Evolutionary conservation across 2,113 vertebrate species (phyloP).

Genomic region (Sinocyclocheilus anophthalmus): DNA sequence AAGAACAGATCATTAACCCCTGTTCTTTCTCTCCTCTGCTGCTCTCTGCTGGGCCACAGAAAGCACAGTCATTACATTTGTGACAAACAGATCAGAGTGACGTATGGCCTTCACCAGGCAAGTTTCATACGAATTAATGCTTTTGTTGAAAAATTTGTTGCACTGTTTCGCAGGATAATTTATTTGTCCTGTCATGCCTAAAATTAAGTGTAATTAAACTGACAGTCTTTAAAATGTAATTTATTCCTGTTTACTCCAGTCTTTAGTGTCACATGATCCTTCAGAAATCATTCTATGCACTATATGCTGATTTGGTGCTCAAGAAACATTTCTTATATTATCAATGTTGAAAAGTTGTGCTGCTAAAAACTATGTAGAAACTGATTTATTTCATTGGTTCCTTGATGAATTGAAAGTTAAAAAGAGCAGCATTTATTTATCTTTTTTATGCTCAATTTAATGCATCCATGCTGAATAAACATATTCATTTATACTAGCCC

Average conservation of each 20-base stretch:
- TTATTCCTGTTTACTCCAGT: not conserved
- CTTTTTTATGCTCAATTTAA: not conserved
- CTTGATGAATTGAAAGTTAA: not conserved
- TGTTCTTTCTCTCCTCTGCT: not conserved
- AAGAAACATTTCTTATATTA: not conserved
- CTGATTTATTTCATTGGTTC: not conserved
- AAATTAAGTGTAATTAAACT: not conserved
- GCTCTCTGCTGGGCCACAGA: conserved; percentile 21
- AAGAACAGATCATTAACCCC: conserved; percentile 23
- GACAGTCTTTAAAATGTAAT: not conserved
- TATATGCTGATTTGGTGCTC: not conserved
- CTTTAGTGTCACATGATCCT: not conserved
- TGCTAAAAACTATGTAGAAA: not conserved
- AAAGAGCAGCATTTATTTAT: not conserved
- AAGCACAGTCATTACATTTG: conserved; percentile 24
- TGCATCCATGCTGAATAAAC: not conserved
- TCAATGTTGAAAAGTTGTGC: not conserved
- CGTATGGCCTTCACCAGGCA: not conserved
- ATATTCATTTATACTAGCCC: not conserved
- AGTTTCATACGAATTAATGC: not conserved
- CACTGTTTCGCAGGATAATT: not conserved
- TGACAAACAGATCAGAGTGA: not conserved
- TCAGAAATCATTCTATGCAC: not conserved
- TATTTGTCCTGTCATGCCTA: not conserved
- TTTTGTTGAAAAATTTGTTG: not conserved